Base-by-base conservation (phyloP, 2,797 vertebrate species). In the Rhinichthys osculus region DNA sequence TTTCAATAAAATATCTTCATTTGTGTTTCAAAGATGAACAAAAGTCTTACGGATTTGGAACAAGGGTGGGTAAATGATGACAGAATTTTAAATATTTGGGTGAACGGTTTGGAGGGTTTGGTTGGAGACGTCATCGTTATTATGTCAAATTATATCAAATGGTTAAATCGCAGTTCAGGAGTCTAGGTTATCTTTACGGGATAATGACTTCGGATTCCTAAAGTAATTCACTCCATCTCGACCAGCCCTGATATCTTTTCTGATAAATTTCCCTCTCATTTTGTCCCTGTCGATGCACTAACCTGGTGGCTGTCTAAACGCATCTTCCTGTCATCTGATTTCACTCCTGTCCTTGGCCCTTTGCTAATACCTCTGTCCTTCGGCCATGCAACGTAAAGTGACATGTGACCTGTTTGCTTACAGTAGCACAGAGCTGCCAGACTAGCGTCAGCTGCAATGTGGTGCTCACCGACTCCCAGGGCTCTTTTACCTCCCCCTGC, bases 401-500 rank as follows among this genome's bases (percentile, higher is more conserved):
- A 89, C 82, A 44, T 86, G 67, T 83, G 71, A 73, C 87, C 85
- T 90, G 85, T 90, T 93, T 90, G 90, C 88, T 90, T 87, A 87
- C 88, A 88, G 89, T 96, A 97, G 98, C 87, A 83, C 88, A 94
- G n/a, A 95, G 95, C 93, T 99, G 89, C 87, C 93, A 94, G 85
- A 72, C 81, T 83, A 74, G 78, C 84, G 23, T 2, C 7, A 93
- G 94, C 93, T 99, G 98, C 94, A 95, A 94, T 89, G 85, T 93
- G 21, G 88, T 95, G 70, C 92, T 98, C 47, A 95, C 93, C 57
- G 94, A 91, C 82, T 90, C 96, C 17, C 94, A 94, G 52, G 98
- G 98, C 86, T 89, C 90, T 59, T 96, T 99, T 91, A 96, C 94
- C 11, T 98, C 98, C 30, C 98, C 98, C 0, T 99, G 98, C 92